Conservation (phyloP, 2,113 vertebrate species). For the Ellobius talpinus region DNA sequence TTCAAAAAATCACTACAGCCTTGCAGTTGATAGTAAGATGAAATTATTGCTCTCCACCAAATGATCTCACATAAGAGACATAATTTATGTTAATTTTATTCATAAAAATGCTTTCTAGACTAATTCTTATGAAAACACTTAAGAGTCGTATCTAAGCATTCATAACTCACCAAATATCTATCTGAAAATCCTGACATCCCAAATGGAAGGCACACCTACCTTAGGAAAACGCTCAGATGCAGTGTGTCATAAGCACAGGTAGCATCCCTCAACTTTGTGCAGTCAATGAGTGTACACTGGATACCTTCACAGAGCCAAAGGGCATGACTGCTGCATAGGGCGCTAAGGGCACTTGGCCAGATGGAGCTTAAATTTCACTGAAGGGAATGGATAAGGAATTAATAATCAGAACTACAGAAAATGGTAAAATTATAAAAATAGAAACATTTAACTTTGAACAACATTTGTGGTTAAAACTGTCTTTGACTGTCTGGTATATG, state of each 20-base stretch:
- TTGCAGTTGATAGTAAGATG: background rate
- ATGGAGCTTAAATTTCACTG: constrained; percentile 10
- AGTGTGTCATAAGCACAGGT: background rate
- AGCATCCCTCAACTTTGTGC: background rate
- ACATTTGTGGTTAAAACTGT: background rate
- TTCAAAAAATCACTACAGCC: background rate
- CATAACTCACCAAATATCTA: background rate
- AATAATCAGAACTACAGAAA: background rate
- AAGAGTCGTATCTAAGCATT: background rate
- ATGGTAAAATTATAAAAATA: constrained; percentile 23
- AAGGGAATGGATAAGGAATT: background rate
- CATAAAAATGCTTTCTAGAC: background rate
- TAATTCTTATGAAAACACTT: constrained; percentile 18
- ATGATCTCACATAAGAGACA: background rate
- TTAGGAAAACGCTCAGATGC: background rate
- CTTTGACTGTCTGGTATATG: background rate
- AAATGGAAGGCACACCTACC: background rate
- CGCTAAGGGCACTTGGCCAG: background rate
- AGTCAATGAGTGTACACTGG: background rate
- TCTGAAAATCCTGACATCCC: constrained; percentile 9
- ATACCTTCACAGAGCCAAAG: background rate
- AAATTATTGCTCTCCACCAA: constrained; percentile 18
- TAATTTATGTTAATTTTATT: background rate
- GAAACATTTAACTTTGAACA: background rate
- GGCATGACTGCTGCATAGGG: background rate